Evolutionary conservation across 2,888 invertebrate genomes (phyloP), one percentile per base, ranked within the genome.

Genomic region (Aspidiotus destructor): DNA sequence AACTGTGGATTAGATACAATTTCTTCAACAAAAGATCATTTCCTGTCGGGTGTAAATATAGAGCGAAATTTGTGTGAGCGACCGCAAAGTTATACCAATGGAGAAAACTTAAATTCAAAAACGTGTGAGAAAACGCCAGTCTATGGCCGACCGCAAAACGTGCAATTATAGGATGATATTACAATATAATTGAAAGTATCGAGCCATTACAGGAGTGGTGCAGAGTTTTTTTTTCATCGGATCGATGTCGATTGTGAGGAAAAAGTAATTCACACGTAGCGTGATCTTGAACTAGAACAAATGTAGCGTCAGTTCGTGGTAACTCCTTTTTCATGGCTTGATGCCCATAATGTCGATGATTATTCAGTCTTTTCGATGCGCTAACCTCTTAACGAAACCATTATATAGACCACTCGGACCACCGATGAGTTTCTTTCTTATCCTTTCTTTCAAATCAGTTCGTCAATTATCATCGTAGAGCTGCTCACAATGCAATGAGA

Each of bases 321-420:
- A 58, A 40, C 58, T 58, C 60, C 57, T 67, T 67, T 58, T 57
- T 67, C 58, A 67, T 67, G 67, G 67, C 67, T 67, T 67, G 67
- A 60, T 67, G 58, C 67, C 58, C 67, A 67, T 67, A 67, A 28
- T 28, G 28, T 67, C 67, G 42, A 65, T 65, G 57, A 48, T 48
- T 28, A 28, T 28, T 48, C n/a, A 48, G 48, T 48, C 48, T 13
- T 48, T 48, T n/a, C 11, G 48, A 48, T 11, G 48, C 48, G 10
- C 48, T 48, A 48, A 48, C n/a, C 48, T 48, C n/a, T 48, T 48
- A 48, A 48, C 11, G n/a, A 48, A 48, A 48, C 48, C 48, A 48
- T 48, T 48, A 48, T n/a, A 28, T 28, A 28, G 11, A 48, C 48
- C 48, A n/a, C 48, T 48, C 48, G 48, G 48, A 48, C 48, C 48